Evolutionary conservation across 1,140 invertebrate species (phyloP).

Genomic region (Spodoptera frugiperda): DNA sequence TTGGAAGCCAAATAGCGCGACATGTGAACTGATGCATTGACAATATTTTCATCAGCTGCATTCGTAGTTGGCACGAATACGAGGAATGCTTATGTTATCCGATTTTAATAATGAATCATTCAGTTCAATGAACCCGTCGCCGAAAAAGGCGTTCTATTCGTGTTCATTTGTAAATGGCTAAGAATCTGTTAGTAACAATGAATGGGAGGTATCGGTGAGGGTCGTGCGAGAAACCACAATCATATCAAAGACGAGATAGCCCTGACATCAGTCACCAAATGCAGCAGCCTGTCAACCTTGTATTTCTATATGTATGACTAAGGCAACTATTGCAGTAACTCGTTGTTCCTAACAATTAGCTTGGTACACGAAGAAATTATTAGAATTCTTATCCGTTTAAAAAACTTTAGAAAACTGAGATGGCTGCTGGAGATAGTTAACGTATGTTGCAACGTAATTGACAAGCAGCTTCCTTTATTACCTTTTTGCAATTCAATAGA

Average conservation of each 20-base stretch:
- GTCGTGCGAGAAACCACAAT: conserved; percentile 52
- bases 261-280: conserved; percentile 85
- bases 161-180: conserved; percentile 60
- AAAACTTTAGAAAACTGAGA: conserved; percentile 45
- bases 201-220: conserved; percentile 65
- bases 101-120: conserved; percentile 67
- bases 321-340: conserved; percentile 47
- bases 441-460: conserved; percentile 46
- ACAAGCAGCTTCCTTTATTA: conserved; percentile 41
- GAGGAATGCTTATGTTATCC: conserved; percentile 38
- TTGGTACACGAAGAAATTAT: conserved; percentile 26
- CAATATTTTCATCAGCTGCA: conserved; percentile 56
- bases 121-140: conserved; percentile 65
- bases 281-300: conserved; percentile 82
- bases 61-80: conserved; percentile 48
- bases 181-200: conserved; percentile 59
- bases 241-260: conserved; percentile 71
- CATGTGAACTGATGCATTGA: conserved; percentile 37
- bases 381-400: conserved; percentile 51
- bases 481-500: conserved; percentile 26
- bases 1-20: conserved; percentile 4
- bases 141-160: conserved; percentile 55
- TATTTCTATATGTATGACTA: conserved; percentile 77
- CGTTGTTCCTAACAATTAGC: conserved; percentile 9
- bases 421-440: conserved; percentile 55